phyloP scores from a whole-genome alignment of 2,797 vertebrate genomes.

The Acestrorhynchus altus region DNA sequence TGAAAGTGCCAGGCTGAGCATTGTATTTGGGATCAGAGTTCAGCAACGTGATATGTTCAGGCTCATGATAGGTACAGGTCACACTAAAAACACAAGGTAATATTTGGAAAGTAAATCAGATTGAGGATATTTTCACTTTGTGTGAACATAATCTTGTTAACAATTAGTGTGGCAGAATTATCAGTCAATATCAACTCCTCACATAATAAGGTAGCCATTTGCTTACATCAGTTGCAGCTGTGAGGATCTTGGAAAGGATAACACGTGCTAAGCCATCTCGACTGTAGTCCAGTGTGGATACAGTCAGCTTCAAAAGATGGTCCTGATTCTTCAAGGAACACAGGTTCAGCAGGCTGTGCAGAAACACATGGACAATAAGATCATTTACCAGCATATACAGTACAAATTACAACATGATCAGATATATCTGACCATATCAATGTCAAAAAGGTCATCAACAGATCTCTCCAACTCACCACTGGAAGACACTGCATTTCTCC shows the following conservation, averaged over 20 bases:
- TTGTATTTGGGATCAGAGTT: no score
- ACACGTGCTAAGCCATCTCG: slow-evolving; percentile 96
- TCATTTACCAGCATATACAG: no score
- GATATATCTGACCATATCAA: neutral
- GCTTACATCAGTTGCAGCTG: slow-evolving; percentile 95
- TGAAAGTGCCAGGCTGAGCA: no score
- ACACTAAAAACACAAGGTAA: no score
- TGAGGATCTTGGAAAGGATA: slow-evolving; percentile 97
- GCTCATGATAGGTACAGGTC: no score
- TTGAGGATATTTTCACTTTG: no score
- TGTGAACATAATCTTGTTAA: neutral
- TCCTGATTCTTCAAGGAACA: slow-evolving; percentile 98
- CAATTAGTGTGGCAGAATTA: neutral
- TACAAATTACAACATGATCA: no score
- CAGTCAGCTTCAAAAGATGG: slow-evolving; percentile 93
- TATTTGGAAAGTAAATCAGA: no score
- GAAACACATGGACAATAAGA: neutral
- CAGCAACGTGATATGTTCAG: no score
- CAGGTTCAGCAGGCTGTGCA: slow-evolving; percentile 91
- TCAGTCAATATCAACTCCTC: neutral
- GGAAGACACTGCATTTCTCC: slow-evolving; percentile 98
- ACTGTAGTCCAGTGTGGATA: slow-evolving; percentile 97
- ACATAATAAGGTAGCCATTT: neutral
- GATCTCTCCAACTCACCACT: slow-evolving; percentile 83
- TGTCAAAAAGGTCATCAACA: neutral